These are phyloP conservation scores for Percopsis omiscomaycus DNA, from an alignment of 2,797 vertebrate genomes.

Conservation along the genomic window DNA sequence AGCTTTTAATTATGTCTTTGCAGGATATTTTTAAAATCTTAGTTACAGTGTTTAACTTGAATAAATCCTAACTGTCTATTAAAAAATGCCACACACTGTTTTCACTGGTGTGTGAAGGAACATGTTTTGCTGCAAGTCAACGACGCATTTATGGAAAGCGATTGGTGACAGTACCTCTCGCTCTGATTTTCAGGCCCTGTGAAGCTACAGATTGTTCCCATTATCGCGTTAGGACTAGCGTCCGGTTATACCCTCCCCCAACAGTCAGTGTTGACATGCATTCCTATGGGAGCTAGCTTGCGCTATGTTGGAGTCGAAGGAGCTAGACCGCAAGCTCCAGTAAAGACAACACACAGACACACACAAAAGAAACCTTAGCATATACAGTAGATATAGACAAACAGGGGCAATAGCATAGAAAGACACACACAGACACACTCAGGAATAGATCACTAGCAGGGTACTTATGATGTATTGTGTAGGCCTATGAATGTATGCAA, in stretches of 20 bases:
- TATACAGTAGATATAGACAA: neutral
- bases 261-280: constrained; percentile 8
- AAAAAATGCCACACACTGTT: constrained; percentile 9
- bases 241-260: constrained; percentile 8
- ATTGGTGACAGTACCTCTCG: constrained; percentile 23
- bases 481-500: neutral
- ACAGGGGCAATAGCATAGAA: neutral
- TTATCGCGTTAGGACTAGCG: constrained; percentile 30
- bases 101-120: constrained; percentile 19
- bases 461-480: neutral
- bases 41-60: too few relatives aligned
- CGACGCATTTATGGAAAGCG: constrained; percentile 10
- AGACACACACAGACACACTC: constrained; percentile 3
- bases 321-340: neutral
- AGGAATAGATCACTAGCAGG: neutral
- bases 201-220: constrained; percentile 19
- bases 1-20: too few relatives aligned
- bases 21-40: too few relatives aligned
- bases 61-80: neutral
- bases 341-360: constrained; percentile 3
- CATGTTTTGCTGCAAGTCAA: constrained; percentile 10
- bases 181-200: constrained; percentile 15
- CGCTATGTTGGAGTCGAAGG: constrained; percentile 14
- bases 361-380: neutral
- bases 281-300: constrained; percentile 10